These are phyloP conservation scores for Phalacrocorax brasilianus DNA, from an alignment of 2,113 vertebrate species.

Conservation along the genomic window DNA sequence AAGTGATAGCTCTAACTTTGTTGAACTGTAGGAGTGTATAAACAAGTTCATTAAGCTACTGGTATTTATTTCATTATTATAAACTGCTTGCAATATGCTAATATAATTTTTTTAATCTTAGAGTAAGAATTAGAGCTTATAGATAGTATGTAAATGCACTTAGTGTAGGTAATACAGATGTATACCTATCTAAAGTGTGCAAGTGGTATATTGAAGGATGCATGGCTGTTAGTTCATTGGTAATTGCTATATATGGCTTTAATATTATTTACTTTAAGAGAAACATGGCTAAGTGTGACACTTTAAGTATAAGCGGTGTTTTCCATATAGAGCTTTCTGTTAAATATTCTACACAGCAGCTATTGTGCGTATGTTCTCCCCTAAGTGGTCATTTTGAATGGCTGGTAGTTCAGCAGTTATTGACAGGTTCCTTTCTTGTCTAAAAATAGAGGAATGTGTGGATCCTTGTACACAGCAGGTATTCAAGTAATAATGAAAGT, in stretches of 20 bases:
- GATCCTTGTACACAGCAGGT: neutral
- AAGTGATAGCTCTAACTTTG: neutral
- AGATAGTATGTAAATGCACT: neutral
- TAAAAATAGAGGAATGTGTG: constrained; percentile 8
- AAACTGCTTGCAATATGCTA: neutral
- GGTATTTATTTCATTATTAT: neutral
- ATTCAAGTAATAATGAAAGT: neutral
- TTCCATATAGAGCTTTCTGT: neutral
- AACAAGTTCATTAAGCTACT: neutral
- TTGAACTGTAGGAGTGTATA: neutral
- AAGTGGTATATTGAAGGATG: neutral
- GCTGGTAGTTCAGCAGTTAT: neutral
- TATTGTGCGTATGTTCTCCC: neutral
- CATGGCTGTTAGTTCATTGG: neutral
- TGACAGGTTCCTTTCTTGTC: constrained; percentile 17
- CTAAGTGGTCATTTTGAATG: neutral
- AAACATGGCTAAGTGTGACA: neutral
- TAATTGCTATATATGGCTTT: neutral
- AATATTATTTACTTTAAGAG: neutral
- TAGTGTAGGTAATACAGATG: neutral
- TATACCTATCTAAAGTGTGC: neutral
- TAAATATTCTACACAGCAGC: neutral
- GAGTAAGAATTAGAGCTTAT: neutral
- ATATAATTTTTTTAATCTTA: neutral
- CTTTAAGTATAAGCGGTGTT: neutral